These are phyloP conservation scores for Spilarctia lutea DNA, from an alignment of 2,888 invertebrate genomes.

Conservation along the genomic window DNA sequence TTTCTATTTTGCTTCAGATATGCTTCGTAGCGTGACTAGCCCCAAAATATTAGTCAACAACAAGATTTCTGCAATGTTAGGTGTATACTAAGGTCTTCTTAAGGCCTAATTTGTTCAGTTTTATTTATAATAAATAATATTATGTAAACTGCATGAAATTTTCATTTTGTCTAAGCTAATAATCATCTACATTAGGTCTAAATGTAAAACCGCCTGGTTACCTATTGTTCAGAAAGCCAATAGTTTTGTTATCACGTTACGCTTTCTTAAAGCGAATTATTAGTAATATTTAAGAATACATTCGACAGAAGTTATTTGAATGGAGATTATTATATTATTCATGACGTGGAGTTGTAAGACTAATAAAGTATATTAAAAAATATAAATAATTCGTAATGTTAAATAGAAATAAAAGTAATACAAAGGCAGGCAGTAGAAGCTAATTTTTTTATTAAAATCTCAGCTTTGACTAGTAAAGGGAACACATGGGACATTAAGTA, in stretches of 20 bases:
- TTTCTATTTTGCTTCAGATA: constrained; percentile 23
- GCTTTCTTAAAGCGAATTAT: no score
- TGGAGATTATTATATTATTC: no score
- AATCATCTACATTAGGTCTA: no score
- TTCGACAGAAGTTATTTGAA: no score
- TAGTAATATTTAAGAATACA: no score
- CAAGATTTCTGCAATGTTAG: constrained; percentile 9
- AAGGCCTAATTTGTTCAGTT: background rate
- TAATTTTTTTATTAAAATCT: background rate
- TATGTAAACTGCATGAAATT: background rate
- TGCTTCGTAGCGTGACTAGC: constrained; percentile 2
- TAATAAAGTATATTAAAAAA: no score
- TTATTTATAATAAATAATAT: background rate
- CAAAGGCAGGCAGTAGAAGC: background rate
- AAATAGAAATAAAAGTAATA: background rate
- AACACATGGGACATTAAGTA: background rate
- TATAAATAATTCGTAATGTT: background rate
- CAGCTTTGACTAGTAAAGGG: background rate
- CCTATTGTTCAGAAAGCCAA: no score
- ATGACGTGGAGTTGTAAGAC: no score
- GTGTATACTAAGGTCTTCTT: background rate
- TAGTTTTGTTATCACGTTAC: no score
- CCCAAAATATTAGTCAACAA: constrained; percentile 8
- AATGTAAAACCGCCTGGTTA: no score
- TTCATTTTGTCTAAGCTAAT: constrained; percentile 8